Evolutionary conservation across 2,113 vertebrate species (phyloP).

Genomic region (Speoplatyrhinus poulsoni): DNA sequence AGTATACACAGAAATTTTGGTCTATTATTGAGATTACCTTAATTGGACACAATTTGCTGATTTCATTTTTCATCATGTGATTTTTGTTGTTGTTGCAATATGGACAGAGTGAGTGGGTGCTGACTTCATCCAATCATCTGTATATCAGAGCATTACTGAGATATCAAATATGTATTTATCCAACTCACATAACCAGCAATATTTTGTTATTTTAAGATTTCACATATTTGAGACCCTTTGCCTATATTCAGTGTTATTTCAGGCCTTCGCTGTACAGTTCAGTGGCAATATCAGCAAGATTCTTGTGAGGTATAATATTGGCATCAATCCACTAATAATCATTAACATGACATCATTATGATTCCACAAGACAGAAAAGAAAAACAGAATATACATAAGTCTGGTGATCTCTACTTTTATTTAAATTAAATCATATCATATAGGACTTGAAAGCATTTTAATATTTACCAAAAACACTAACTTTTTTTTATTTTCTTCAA

Average conservation of each 20-base stretch:
- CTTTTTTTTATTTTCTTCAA: slow-evolving; percentile 60
- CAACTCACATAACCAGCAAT: background rate
- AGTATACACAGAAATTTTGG: background rate
- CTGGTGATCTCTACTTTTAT: slow-evolving; percentile 78
- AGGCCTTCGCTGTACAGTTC: no score
- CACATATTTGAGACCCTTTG: background rate
- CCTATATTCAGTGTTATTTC: background rate
- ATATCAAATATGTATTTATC: background rate
- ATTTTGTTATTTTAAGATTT: background rate
- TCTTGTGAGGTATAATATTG: no score
- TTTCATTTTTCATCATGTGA: no score
- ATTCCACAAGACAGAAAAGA: slow-evolving; percentile 8
- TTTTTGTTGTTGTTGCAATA: background rate
- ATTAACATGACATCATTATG: no score
- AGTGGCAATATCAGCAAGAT: background rate
- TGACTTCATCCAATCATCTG: background rate
- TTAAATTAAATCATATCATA: slow-evolving; percentile 81
- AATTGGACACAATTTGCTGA: no score
- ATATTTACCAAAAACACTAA: slow-evolving; percentile 77
- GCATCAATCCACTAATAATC: no score
- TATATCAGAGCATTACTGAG: background rate
- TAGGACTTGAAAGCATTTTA: slow-evolving; percentile 76
- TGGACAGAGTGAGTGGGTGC: background rate
- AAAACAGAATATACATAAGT: slow-evolving; percentile 42
- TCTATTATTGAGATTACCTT: background rate